Conservation (phyloP, 2,797 vertebrate genomes). For the Enteromius argenteus region DNA sequence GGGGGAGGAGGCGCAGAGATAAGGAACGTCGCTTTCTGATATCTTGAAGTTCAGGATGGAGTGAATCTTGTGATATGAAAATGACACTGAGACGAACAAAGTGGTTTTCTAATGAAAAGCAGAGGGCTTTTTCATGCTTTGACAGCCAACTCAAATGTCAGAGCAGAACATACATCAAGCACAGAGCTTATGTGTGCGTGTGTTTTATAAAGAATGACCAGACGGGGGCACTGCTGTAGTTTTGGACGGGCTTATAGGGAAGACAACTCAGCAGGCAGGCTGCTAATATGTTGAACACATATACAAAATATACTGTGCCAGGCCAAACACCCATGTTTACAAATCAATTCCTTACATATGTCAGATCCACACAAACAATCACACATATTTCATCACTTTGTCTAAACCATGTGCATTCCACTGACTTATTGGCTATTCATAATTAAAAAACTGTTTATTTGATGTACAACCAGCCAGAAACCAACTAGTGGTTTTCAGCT, state of each 20-base stretch:
- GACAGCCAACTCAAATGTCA: conserved; percentile 72
- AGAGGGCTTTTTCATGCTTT: conserved; percentile 62
- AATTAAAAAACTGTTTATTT: neutral
- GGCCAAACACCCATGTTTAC: conserved; percentile 58
- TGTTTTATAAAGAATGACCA: conserved; percentile 63
- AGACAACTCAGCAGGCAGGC: conserved; percentile 50
- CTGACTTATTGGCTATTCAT: neutral
- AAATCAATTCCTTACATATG: conserved; percentile 34
- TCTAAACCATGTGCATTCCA: neutral
- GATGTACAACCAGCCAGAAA: neutral
- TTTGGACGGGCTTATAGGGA: conserved; percentile 46
- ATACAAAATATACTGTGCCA: conserved; percentile 48
- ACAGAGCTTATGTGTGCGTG: neutral
- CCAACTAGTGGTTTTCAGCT: neutral
- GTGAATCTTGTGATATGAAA: conserved; percentile 65
- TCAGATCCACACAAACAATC: neutral
- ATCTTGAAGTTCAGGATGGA: conserved; percentile 48
- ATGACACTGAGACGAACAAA: conserved; percentile 65
- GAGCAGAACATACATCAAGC: conserved; percentile 65
- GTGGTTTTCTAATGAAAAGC: conserved; percentile 54
- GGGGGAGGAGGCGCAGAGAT: neutral
- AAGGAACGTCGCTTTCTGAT: conserved; percentile 33
- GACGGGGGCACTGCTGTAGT: conserved; percentile 84
- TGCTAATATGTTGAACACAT: conserved; percentile 37
- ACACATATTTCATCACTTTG: neutral